These are phyloP conservation scores for Cosmopolites sordidus DNA, from an alignment of 2,888 invertebrate species.

Conservation along the genomic window DNA sequence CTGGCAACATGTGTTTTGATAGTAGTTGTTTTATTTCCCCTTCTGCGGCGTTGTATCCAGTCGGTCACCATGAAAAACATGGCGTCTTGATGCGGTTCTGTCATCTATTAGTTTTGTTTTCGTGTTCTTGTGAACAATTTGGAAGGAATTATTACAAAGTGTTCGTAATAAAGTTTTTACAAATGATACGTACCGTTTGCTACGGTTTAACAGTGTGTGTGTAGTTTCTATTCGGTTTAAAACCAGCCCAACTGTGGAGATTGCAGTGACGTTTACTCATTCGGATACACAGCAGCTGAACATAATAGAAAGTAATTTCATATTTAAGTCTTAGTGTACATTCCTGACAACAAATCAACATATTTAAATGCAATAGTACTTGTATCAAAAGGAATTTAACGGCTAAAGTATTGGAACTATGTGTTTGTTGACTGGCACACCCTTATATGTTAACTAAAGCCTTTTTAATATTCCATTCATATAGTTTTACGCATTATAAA, in stretches of 20 bases:
- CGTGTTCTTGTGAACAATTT: conserved; percentile 17
- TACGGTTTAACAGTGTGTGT: conserved; percentile 7
- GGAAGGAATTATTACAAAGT: conserved; percentile 2
- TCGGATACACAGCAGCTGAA: conserved; percentile 14
- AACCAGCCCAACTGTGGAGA: conserved; percentile 15
- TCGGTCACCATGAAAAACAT: conserved; percentile 11
- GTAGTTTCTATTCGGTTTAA: conserved; percentile 1
- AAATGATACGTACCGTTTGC: conserved; percentile 6
- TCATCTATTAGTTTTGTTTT: conserved; percentile 15
- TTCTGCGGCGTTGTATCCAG: too few species aligned
- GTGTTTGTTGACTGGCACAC: conserved; percentile 15
- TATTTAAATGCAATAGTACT: not conserved
- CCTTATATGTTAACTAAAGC: conserved; percentile 15
- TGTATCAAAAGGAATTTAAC: not conserved
- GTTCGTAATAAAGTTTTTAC: not conserved
- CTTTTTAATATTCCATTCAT: conserved; percentile 1
- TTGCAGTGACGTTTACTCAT: conserved; percentile 19
- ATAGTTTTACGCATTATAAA: not conserved
- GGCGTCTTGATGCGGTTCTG: conserved; percentile 19
- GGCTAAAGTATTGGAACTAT: not conserved
- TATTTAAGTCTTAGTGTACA: conserved; percentile 1
- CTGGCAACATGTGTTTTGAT: too few species aligned
- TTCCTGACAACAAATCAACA: not conserved
- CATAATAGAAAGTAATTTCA: conserved; percentile 22
- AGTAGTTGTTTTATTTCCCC: too few species aligned